A percentile compares a stretch with the other conserved stretches of the same genome.
These are phyloP conservation scores for Phytoseiulus persimilis DNA, from an alignment of 2,888 invertebrate genomes.

Conservation along the genomic window DNA sequence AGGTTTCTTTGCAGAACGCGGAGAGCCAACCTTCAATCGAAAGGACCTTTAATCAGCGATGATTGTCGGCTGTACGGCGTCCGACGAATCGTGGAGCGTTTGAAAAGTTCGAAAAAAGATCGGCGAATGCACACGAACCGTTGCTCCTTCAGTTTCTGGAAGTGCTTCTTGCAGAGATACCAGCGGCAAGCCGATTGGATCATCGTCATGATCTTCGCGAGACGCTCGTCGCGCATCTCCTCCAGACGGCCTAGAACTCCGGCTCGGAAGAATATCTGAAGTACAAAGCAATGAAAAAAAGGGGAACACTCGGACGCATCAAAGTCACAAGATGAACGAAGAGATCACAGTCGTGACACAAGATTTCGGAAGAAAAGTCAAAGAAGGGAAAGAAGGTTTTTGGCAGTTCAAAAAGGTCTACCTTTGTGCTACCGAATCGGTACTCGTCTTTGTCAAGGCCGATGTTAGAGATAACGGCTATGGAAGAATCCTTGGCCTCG, in stretches of 20 bases:
- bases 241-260: constrained; percentile 99
- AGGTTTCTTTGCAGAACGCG: constrained; percentile 98
- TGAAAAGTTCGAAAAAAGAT: no score
- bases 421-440: constrained; percentile 46
- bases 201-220: constrained; percentile 95
- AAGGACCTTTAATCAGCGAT: neutral
- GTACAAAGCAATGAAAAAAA: no score
- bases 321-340: neutral
- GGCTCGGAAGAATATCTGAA: constrained; percentile 98
- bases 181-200: constrained; percentile 93
- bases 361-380: neutral
- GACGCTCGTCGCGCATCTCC: constrained; percentile 98
- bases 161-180: constrained; percentile 62
- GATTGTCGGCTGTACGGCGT: no score
- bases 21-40: constrained; percentile 65
- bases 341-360: neutral
- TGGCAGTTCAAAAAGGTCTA: constrained; percentile 41
- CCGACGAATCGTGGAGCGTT: no score
- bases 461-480: constrained; percentile 65
- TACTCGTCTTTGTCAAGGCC: constrained; percentile 77
- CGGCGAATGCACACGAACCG: constrained; percentile 60
- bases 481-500: constrained; percentile 53
- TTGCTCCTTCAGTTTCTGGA: constrained; percentile 96
- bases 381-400: neutral
- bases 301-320: no score